A percentile compares a stretch with the other conserved stretches of the same genome.
Conservation (phyloP, 2,888 invertebrate species). For the Axea sp. region DNA sequence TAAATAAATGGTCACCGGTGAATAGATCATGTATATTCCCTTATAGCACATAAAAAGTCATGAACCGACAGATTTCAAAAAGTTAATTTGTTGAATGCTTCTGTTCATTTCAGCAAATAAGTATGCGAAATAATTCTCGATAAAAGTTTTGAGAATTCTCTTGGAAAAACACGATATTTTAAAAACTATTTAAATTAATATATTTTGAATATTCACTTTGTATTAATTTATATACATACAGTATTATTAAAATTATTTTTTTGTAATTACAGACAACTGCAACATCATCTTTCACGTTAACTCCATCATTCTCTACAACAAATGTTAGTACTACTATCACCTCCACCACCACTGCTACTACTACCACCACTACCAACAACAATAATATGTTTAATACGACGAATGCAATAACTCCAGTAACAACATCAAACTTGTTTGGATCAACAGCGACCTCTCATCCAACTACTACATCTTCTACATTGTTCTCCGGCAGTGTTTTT, state of each 20-base stretch:
- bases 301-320: slow-evolving; percentile 6
- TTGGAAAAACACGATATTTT: too few species aligned
- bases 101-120: too few species aligned
- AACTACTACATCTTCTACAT: background rate
- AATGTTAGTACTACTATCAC: background rate
- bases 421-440: slow-evolving; percentile 11
- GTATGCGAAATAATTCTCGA: too few species aligned
- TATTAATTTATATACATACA: too few species aligned
- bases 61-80: too few species aligned
- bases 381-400: slow-evolving; percentile 1
- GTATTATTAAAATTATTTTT: background rate
- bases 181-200: too few species aligned
- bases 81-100: too few species aligned
- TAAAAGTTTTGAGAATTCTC: too few species aligned
- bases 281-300: slow-evolving; percentile 1
- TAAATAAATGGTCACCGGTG: too few species aligned
- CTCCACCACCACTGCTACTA: background rate
- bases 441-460: background rate
- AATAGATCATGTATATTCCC: too few species aligned
- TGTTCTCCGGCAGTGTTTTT: background rate
- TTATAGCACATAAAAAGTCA: too few species aligned
- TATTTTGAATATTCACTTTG: too few species aligned
- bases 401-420: background rate
- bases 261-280: slow-evolving; percentile 6
- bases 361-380: background rate